phyloP scores from a whole-genome alignment of 2,888 invertebrate species.

The Pachycephus smyrnensis region DNA sequence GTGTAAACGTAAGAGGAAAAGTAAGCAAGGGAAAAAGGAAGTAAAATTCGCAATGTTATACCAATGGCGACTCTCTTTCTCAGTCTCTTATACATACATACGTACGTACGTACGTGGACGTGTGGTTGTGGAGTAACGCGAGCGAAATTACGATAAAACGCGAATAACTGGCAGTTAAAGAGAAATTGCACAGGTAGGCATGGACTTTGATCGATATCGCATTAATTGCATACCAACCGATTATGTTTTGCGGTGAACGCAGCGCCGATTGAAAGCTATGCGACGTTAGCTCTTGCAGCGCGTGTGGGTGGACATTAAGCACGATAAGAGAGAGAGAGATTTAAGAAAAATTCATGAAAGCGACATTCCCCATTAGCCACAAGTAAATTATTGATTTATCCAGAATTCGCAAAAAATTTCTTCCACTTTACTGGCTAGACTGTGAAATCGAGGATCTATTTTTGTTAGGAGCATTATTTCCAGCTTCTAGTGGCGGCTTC shows the following conservation, averaged over 20 bases:
- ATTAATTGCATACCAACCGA: constrained; percentile 51
- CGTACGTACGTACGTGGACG: neutral
- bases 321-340: neutral
- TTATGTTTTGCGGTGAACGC: constrained; percentile 5
- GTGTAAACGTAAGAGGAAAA: neutral
- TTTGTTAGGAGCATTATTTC: neutral
- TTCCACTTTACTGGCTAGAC: neutral
- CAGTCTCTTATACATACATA: no score
- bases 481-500: neutral
- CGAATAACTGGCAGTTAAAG: constrained; percentile 41
- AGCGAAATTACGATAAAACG: constrained; percentile 53
- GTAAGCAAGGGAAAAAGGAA: neutral
- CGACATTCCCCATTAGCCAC: neutral
- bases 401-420: neutral
- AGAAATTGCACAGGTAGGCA: constrained; percentile 28
- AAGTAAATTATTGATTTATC: neutral
- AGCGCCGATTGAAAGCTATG: neutral
- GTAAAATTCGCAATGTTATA: neutral
- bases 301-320: neutral
- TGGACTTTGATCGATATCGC: constrained; percentile 48
- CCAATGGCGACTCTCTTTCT: neutral
- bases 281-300: neutral
- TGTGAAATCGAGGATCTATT: neutral
- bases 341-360: neutral
- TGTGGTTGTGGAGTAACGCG: constrained; percentile 26